phyloP scores from a whole-genome alignment of 2,113 vertebrate species.

The Mirounga angustirostris region DNA sequence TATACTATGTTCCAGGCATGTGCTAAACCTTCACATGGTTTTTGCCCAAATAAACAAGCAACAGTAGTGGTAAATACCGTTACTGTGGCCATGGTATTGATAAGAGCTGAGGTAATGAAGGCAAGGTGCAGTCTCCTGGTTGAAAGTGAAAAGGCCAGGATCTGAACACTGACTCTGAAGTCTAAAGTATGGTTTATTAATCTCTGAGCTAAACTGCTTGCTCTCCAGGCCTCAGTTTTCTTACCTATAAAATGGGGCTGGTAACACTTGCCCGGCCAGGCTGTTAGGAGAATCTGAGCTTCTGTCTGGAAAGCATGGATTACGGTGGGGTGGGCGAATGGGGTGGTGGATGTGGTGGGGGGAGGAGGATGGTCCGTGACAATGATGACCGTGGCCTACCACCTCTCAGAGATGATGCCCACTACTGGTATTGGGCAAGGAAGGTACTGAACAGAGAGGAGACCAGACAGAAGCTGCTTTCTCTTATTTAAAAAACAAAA shows the following conservation, averaged over 20 bases:
- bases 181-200: not conserved
- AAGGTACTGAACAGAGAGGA: not conserved
- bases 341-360: fast-evolving
- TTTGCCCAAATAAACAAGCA: not conserved
- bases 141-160: not conserved
- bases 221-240: not conserved
- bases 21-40: not conserved
- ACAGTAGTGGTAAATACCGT: not conserved
- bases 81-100: not conserved
- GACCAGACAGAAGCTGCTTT: not conserved
- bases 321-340: not conserved
- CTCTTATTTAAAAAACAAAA: not conserved
- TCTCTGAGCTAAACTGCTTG: not conserved
- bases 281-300: not conserved
- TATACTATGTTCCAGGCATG: not conserved
- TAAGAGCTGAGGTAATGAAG: not conserved
- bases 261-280: too few relatives aligned
- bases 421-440: not conserved
- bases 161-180: not conserved
- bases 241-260: not conserved
- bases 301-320: not conserved
- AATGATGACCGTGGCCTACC: not conserved
- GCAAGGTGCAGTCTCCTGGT: not conserved
- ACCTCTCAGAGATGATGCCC: not conserved
- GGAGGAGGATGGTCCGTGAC: fast-evolving